Percentiles rank a stretch among this genome's conserved stretches.
These are phyloP conservation scores for Ophioninae sp. DNA, from an alignment of 2,888 invertebrate species.

Conservation along the genomic window DNA sequence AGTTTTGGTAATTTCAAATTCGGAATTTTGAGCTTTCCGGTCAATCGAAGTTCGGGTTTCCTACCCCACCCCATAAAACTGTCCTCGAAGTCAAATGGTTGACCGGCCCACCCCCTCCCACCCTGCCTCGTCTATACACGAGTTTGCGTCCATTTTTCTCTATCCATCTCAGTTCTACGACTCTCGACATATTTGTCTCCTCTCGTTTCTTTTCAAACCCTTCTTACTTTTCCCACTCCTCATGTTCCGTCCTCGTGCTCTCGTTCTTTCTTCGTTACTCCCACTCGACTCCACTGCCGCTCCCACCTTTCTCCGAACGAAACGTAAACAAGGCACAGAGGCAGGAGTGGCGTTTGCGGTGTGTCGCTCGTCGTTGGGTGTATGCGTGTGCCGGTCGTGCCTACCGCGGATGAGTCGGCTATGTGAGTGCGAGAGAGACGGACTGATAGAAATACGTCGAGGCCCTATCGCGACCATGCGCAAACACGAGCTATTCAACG, in stretches of 20 bases:
- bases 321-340: conserved; percentile 60
- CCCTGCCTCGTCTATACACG: background rate
- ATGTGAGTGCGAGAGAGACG: background rate
- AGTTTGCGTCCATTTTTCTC: conserved; percentile 35
- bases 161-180: conserved; percentile 34
- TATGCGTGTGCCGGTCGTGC: conserved; percentile 3
- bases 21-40: no score
- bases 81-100: background rate
- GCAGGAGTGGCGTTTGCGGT: conserved; percentile 47
- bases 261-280: conserved; percentile 3
- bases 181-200: conserved; percentile 28
- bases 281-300: conserved; percentile 20
- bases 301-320: conserved; percentile 40
- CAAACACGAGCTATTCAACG: conserved; percentile 31
- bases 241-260: conserved; percentile 8
- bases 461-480: conserved; percentile 23
- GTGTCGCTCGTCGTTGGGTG: conserved; percentile 5
- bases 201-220: conserved; percentile 3
- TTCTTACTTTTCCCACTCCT: conserved; percentile 1
- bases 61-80: no score
- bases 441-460: background rate
- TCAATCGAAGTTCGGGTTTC: no score
- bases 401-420: background rate
- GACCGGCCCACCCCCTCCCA: background rate
- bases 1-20: no score